phyloP scores from a whole-genome alignment of 2,888 invertebrate genomes.

The Lasius platythorax region DNA sequence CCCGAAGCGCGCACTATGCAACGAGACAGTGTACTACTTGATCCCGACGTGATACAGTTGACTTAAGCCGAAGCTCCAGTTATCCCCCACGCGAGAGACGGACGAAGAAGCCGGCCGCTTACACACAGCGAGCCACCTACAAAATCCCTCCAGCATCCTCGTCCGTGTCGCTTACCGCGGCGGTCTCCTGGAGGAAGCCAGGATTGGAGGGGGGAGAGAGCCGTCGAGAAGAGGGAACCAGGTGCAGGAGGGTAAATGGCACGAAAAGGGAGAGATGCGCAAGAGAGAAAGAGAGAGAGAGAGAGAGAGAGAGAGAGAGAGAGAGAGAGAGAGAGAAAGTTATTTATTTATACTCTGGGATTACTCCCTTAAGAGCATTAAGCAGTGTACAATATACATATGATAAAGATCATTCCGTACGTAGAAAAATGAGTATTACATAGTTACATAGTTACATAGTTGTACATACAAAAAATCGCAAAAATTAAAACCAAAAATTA shows the following conservation, averaged over 20 bases:
- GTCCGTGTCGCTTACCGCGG: slow-evolving; percentile 12
- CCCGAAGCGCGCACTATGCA: slow-evolving; percentile 74
- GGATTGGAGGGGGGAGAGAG: not conserved
- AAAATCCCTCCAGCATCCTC: slow-evolving; percentile 68
- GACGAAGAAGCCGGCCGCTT: slow-evolving; percentile 57
- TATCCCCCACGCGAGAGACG: slow-evolving; percentile 79
- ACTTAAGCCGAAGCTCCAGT: slow-evolving; percentile 82
- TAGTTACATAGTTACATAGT: too few species aligned
- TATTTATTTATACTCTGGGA: too few species aligned
- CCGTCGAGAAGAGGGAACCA: not conserved
- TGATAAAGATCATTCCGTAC: too few species aligned
- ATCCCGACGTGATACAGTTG: slow-evolving; percentile 80
- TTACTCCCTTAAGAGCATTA: too few species aligned
- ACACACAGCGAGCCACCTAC: slow-evolving; percentile 60
- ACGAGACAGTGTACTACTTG: slow-evolving; percentile 80
- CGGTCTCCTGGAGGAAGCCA: not conserved
- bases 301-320: too few species aligned
- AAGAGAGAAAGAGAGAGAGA: not conserved
- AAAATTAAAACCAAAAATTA: too few species aligned
- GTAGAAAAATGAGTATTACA: too few species aligned
- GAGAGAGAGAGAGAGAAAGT: too few species aligned
- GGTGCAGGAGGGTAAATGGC: not conserved
- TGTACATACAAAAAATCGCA: too few species aligned
- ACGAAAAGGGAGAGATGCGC: slow-evolving; percentile 4
- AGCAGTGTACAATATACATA: too few species aligned